Evolutionary conservation across 2,113 vertebrate species (phyloP), one percentile per base, ranked within the genome.

Genomic region (Lates calcarifer): DNA sequence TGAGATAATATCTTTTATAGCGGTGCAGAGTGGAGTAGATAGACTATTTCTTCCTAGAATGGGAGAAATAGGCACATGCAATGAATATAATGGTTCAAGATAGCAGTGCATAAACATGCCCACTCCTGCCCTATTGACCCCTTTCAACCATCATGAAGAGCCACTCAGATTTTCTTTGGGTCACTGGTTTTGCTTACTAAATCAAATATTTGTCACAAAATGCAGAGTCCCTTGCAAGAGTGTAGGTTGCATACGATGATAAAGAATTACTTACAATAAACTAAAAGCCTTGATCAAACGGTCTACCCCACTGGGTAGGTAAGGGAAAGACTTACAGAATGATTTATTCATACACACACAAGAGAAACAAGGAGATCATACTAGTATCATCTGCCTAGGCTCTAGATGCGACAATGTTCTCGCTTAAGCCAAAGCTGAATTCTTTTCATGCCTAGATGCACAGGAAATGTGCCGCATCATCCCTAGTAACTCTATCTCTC

Each of bases 401-500:
- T 56, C 43, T 20, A 73, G 58, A 85, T 47, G 58, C 61, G 57
- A 56, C 26, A 69, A 29, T 26, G 37, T 5, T 35, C 41, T 24
- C 33, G 39, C 11, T 72, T 39, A 49, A 78, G n/a, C 37, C 5
- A 70, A 45, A 64, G 82, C 31, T 51, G 31, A 37, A 37, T 29
- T 58, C 8, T 29, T 73, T 28, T 77, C 35, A 62, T 65, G 77
- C 70, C 20, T 39, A 24, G 45, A 33, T 45, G 24, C 55, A 39
- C 77, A 74, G 24, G 41, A 72, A 73, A 85, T 85, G 65, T 29
- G 1, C 18, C 3, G 28, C 61, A 81, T 85, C 49, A n/a, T 72
- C 66, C 51, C 13, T 24, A 4, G 56, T 61, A 49, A 78, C 65
- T 64, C n/a, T 45, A 69, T 62, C 62, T 79, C 62, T 47, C 33